Base-by-base conservation (phyloP, 2,797 vertebrate genomes). In the Cynopterus sphinx region DNA sequence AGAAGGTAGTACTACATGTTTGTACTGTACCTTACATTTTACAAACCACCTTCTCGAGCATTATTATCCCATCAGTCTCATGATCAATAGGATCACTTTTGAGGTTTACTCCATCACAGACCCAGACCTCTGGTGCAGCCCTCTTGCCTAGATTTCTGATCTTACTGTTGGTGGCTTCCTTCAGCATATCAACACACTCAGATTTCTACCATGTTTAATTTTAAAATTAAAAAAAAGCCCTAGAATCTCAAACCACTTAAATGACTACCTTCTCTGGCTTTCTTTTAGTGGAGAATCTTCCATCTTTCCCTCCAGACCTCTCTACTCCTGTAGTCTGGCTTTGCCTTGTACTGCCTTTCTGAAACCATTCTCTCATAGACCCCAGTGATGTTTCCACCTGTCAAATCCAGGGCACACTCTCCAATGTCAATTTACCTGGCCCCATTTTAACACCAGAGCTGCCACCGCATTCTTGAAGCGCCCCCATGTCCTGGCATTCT, bases 201-300 rank as follows among this genome's bases (percentile, higher is more conserved):
- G 57, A 21, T 91, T 97, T 93, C 73, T 81, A 51, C 39, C 51
- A 57, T 81, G 46, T 75, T 96, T 97, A 78, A 92, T 95, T 90
- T 92, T 90, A 92, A 96, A 96, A 79, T 75, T 55, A 94, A 68
- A 94, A 91, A 91, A 86, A 36, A 46, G 21, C 22, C 36, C 31
- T 67, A 88, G 51, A 49, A 84, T 89, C n/a, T 46, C 83, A 81
- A 88, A 91, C 57, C 88, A 93, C 59, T 81, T 75, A 83, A 73
- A 43, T 41, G 24, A 55, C 39, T 63, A 31, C 36, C 15, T 94
- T 83, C 79, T 65, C 43, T 86, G 91, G 21, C 63, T n/a, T 94
- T 46, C 36, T 61, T 51, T 94, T 67, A 70, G 65, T 46, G 84
- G 75, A 19, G 61, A 71, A 63, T 33, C 51, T 90, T 59, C 43